Conservation (phyloP, 1,140 invertebrate species). For the Acromyrmex echinatior region DNA sequence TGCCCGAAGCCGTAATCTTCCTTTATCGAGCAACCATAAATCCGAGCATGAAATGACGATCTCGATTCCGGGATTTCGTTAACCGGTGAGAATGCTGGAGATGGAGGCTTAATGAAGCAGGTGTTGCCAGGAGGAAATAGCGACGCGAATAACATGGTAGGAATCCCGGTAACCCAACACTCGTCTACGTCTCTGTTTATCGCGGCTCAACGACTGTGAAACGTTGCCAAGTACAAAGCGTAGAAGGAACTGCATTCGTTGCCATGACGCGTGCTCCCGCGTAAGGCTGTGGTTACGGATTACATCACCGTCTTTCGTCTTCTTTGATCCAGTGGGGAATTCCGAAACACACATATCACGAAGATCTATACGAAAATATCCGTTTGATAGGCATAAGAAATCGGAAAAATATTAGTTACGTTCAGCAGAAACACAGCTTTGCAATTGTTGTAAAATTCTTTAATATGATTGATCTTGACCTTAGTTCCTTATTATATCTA, state of each 20-base stretch:
- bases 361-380: neutral
- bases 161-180: conserved; percentile 53
- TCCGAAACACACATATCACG: neutral
- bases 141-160: conserved; percentile 32
- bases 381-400: neutral
- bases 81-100: conserved; percentile 31
- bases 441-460: too few species aligned
- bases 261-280: conserved; percentile 49
- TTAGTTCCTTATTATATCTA: too few species aligned
- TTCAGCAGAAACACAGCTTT: too few species aligned
- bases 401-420: neutral
- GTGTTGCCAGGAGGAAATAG: conserved; percentile 56
- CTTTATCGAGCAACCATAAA: conserved; percentile 58
- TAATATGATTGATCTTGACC: too few species aligned
- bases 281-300: conserved; percentile 18
- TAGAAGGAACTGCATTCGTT: conserved; percentile 60
- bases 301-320: conserved; percentile 37
- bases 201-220: conserved; percentile 36
- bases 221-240: conserved; percentile 57
- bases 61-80: conserved; percentile 53
- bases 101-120: conserved; percentile 65
- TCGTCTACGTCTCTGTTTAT: conserved; percentile 67
- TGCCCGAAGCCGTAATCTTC: conserved; percentile 57
- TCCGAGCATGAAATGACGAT: conserved; percentile 55
- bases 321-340: conserved; percentile 23